These are phyloP conservation scores for Solenodon paradoxus DNA, from an alignment of 2,113 vertebrate genomes.

Conservation along the genomic window DNA sequence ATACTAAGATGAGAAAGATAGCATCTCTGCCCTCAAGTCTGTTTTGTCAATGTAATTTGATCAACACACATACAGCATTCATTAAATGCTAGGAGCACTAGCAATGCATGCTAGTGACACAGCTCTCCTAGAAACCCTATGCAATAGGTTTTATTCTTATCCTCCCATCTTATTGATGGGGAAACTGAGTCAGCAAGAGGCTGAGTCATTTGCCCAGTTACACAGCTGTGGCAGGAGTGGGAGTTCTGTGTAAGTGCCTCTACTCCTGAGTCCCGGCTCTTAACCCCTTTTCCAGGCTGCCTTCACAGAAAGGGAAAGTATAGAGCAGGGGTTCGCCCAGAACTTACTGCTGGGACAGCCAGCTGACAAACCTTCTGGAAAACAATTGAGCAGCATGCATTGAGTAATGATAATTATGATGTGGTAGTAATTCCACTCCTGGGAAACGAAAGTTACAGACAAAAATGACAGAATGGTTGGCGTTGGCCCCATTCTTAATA, in stretches of 20 bases:
- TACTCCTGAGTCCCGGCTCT: not conserved
- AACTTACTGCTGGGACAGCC: no score
- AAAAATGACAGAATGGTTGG: not conserved
- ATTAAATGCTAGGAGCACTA: no score
- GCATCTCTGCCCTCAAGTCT: not conserved
- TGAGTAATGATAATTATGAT: not conserved
- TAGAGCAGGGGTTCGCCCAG: not conserved
- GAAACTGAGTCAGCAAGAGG: not conserved
- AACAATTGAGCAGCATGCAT: not conserved
- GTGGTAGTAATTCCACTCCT: not conserved
- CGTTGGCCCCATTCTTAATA: not conserved
- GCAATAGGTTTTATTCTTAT: not conserved
- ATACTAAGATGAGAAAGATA: not conserved
- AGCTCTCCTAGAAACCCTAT: not conserved
- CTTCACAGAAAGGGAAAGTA: not conserved
- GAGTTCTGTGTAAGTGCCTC: not conserved
- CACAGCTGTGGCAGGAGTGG: not conserved
- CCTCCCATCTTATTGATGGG: not conserved
- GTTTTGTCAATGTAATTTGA: not conserved
- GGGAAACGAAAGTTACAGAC: not conserved
- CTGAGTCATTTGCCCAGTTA: not conserved
- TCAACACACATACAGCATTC: not conserved
- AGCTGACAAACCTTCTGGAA: not conserved
- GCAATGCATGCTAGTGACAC: not conserved
- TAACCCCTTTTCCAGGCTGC: not conserved